Evolutionary conservation across 2,888 invertebrate genomes (phyloP).

Genomic region (Hemaris fuciformis): DNA sequence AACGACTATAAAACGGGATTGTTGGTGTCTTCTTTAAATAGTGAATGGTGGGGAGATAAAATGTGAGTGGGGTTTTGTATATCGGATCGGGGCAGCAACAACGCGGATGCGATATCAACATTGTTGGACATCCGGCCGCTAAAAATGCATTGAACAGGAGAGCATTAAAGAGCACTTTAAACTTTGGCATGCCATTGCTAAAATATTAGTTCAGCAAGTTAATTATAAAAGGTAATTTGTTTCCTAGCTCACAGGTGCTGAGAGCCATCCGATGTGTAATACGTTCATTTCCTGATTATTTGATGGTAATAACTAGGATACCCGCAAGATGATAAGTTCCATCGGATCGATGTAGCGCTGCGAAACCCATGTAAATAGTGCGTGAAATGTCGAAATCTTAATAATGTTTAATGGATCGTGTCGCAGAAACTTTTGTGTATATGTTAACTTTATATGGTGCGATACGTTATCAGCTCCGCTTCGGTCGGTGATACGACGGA

Average conservation of each 20-base stretch:
- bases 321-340: background rate
- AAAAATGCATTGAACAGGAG: background rate
- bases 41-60: background rate
- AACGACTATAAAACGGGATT: background rate
- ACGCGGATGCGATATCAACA: background rate
- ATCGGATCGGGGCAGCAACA: background rate
- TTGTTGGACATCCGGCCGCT: background rate
- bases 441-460: constrained; percentile 6
- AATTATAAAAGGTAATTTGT: background rate
- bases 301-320: too few species aligned
- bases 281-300: constrained; percentile 2
- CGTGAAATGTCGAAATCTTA: background rate
- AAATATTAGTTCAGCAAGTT: background rate
- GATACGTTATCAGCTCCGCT: constrained; percentile 12
- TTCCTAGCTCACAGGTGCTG: background rate
- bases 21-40: background rate
- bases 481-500: background rate
- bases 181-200: background rate
- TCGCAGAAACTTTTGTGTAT: constrained; percentile 5
- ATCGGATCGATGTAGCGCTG: background rate
- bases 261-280: background rate
- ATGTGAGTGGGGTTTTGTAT: background rate
- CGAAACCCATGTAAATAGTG: too few species aligned
- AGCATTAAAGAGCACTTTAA: background rate
- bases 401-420: constrained; percentile 2